Percentiles rank a stretch among this genome's conserved stretches.
Evolutionary conservation across 2,888 invertebrate genomes (phyloP).

Genomic region (Aphidoletes aphidimyza): DNA sequence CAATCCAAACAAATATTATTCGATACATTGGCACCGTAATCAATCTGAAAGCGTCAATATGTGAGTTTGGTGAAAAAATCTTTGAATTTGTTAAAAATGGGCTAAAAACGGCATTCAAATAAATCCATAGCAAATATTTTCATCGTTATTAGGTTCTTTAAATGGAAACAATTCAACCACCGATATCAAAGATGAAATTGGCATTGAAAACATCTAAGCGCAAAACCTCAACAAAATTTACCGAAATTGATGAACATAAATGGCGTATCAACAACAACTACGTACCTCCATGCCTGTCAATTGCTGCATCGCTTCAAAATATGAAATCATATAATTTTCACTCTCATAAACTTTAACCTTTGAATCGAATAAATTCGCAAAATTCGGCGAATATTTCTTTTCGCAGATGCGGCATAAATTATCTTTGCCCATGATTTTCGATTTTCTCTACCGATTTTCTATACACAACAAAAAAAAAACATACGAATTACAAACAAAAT

Average conservation of each 20-base stretch:
- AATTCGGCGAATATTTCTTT: not conserved
- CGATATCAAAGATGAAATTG: not conserved
- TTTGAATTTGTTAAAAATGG: not conserved
- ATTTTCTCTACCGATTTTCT: not conserved
- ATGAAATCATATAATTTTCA: slow-evolving; percentile 5
- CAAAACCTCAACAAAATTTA: not conserved
- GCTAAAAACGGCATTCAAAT: too few species aligned
- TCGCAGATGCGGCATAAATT: slow-evolving; percentile 10
- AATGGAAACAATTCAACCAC: not conserved
- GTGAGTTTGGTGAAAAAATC: not conserved
- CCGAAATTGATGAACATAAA: not conserved
- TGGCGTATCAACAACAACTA: slow-evolving; percentile 15
- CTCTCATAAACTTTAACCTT: not conserved
- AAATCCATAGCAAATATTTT: too few species aligned
- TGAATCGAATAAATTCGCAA: not conserved
- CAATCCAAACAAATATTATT: not conserved
- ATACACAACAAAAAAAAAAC: too few species aligned
- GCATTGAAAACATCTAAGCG: slow-evolving; percentile 7
- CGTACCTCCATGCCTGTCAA: slow-evolving; percentile 52
- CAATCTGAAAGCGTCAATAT: not conserved
- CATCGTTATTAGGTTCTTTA: too few species aligned
- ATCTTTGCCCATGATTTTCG: not conserved
- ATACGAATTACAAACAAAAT: too few species aligned
- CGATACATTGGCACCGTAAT: not conserved
- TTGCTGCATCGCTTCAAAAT: slow-evolving; percentile 37